Conservation (phyloP, 2,113 vertebrate genomes). For the Sclerurus mexicanus region DNA sequence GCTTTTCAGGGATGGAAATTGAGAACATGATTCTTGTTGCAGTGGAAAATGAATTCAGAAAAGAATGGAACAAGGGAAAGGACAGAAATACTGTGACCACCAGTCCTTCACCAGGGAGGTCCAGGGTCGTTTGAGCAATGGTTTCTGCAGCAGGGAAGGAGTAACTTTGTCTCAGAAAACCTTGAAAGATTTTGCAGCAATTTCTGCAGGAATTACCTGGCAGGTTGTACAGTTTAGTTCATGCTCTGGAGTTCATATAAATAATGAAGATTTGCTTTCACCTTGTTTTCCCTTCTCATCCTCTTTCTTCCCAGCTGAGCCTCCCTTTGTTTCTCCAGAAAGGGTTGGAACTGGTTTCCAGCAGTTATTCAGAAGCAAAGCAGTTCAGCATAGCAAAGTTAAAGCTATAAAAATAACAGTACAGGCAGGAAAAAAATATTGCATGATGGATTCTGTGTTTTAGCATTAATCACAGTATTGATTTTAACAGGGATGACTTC, state of each 20-base stretch:
- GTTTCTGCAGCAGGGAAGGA: background rate
- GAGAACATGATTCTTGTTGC: background rate
- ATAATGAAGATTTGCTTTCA: background rate
- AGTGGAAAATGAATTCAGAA: background rate
- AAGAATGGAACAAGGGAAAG: background rate
- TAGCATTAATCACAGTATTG: slow-evolving; percentile 60
- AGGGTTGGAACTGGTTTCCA: background rate
- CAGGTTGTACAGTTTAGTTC: background rate
- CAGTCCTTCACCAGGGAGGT: background rate
- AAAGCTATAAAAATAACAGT: slow-evolving; percentile 47
- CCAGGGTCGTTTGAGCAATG: background rate
- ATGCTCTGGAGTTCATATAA: background rate
- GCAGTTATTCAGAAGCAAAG: background rate
- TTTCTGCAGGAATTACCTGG: background rate
- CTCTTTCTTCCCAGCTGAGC: background rate
- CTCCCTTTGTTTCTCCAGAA: background rate
- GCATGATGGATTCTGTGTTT: slow-evolving; percentile 41
- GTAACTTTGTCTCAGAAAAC: background rate
- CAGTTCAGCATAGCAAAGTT: slow-evolving; percentile 1
- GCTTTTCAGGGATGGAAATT: background rate
- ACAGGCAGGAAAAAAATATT: slow-evolving; percentile 53
- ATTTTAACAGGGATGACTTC: slow-evolving; percentile 40
- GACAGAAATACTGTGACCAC: background rate
- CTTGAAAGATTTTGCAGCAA: background rate
- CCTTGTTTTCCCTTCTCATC: background rate